Percentiles rank a stretch among this genome's conserved stretches.
phyloP scores from a whole-genome alignment of 2,888 invertebrate species.

The Chrysomela aeneicollis region DNA sequence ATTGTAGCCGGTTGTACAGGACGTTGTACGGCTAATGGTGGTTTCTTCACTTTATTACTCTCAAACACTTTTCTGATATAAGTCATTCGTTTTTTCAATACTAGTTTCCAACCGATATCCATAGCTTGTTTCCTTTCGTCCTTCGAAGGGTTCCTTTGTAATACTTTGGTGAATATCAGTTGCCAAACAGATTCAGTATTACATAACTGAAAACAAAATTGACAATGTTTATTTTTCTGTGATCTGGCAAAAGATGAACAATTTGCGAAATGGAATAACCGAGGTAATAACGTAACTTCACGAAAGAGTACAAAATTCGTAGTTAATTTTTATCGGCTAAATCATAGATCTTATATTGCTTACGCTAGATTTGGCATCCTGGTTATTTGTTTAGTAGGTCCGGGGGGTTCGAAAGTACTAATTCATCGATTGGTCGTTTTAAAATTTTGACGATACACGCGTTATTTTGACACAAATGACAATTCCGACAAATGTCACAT shows the following conservation, averaged over 20 bases:
- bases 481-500: too few species aligned
- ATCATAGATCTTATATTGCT: too few species aligned
- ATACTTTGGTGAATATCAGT: slow-evolving; percentile 38
- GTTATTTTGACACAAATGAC: too few species aligned
- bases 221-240: neutral
- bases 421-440: too few species aligned
- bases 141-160: slow-evolving; percentile 37
- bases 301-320: neutral
- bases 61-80: slow-evolving; percentile 33
- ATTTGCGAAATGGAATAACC: too few species aligned
- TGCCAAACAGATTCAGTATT: slow-evolving; percentile 42
- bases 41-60: slow-evolving; percentile 1
- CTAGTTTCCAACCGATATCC: slow-evolving; percentile 40
- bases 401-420: too few species aligned
- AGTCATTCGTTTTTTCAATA: slow-evolving; percentile 34
- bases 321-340: too few species aligned
- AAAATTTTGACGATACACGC: too few species aligned
- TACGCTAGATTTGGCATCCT: too few species aligned
- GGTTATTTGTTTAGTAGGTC: too few species aligned
- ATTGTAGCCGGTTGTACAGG: neutral
- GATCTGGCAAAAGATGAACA: neutral
- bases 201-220: slow-evolving; percentile 35
- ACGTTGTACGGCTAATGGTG: neutral
- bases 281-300: too few species aligned
- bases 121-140: slow-evolving; percentile 39